phyloP scores from a whole-genome alignment of 1,140 invertebrate species.

The Venustaconcha ellipsiformis region DNA sequence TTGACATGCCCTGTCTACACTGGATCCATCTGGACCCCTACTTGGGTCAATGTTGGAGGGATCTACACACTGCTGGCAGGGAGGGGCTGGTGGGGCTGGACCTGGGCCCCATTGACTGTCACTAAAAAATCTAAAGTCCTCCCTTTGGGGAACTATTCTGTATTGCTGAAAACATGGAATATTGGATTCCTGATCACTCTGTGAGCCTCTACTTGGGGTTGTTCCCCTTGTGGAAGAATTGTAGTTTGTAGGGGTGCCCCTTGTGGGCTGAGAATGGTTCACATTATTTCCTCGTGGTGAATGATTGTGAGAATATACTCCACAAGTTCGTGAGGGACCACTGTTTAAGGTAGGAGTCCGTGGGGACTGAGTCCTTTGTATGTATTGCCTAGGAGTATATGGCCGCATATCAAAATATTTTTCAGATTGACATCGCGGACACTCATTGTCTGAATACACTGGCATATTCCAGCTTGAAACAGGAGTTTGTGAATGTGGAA shows the following conservation, averaged over 20 bases:
- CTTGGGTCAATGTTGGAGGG: slow-evolving; percentile 29
- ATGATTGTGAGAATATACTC: slow-evolving; percentile 9
- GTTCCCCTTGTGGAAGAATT: slow-evolving; percentile 10
- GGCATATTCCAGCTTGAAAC: slow-evolving; percentile 46
- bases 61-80: slow-evolving; percentile 22
- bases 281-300: slow-evolving; percentile 15
- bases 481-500: slow-evolving; percentile 49
- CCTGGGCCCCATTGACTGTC: slow-evolving; percentile 28
- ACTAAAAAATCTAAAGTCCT: slow-evolving; percentile 27
- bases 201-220: slow-evolving; percentile 10
- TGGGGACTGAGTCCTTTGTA: slow-evolving; percentile 46
- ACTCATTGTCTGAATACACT: slow-evolving; percentile 61
- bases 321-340: slow-evolving; percentile 19
- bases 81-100: slow-evolving; percentile 31
- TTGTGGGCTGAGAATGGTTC: slow-evolving; percentile 18
- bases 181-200: slow-evolving; percentile 49
- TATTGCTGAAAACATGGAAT: slow-evolving; percentile 29
- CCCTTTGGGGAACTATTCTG: slow-evolving; percentile 19
- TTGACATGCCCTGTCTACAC: slow-evolving; percentile 70
- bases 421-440: slow-evolving; percentile 45
- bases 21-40: slow-evolving; percentile 44
- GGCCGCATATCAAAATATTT: slow-evolving; percentile 50
- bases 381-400: slow-evolving; percentile 52
- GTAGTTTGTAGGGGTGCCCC: slow-evolving; percentile 33
- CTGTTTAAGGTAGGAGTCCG: slow-evolving; percentile 17